Base-by-base conservation (phyloP, 2,797 vertebrate genomes). In the Urosaurus nigricauda region DNA sequence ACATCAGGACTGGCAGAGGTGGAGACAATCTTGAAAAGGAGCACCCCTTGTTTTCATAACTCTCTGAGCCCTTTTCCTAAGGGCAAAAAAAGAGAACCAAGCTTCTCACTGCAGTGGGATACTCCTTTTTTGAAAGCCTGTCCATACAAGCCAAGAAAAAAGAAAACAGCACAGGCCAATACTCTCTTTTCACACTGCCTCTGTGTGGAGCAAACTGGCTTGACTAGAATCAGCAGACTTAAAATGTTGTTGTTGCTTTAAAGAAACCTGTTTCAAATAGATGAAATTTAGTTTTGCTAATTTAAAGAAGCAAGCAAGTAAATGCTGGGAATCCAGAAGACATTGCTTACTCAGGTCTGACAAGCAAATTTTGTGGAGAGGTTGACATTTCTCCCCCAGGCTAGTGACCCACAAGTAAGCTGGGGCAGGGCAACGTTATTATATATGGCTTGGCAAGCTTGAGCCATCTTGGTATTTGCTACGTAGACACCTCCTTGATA, bases 81-180 rank as follows among this genome's bases (percentile, higher is more conserved):
- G 29, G 63, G 80, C 63, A 87, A 26, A 68, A 68, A 70, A n/a
- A 75, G 51, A 43, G 16, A 43, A 75, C 58, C 79, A 75, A 2
- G 83, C 37, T 89, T 63, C 77, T 63, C 53, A 73, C 7, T 58
- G 32, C 63, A 47, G 35, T 19, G 40, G 21, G 79, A 83, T 58
- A 83, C n/a, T 82, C 58, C 79, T 89, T 86, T 83, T 77, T 79
- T n/a, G 43, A 83, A 84, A 60, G 32, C 80, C 65, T 79, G 89
- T 79, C 80, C 53, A 71, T 47, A 90, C 80, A 78, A 84, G 89
- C 74, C 63, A 71, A 3, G 68, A 51, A 73, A 73, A 87, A 82
- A 43, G 37, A 96, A 93, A 94, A 94, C 88, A 93, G 83, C 83
- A 92, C 63, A 93, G 94, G 95, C 91, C 93, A 94, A 93, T 93